Conservation (phyloP, 2,797 vertebrate species). For the Erpetoichthys calabaricus region DNA sequence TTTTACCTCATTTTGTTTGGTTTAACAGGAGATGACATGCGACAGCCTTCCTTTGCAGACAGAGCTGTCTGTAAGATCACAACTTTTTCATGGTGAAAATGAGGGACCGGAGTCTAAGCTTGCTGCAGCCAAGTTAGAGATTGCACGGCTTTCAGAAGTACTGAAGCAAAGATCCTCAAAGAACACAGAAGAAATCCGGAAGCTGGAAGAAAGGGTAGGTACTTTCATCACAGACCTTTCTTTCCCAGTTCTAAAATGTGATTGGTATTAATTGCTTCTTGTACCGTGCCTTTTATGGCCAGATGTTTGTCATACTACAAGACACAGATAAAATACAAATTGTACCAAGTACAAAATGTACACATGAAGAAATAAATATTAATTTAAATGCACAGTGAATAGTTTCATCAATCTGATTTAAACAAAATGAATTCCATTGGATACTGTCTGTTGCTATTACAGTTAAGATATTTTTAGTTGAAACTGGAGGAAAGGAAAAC, state of each 20-base stretch:
- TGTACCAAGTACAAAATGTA: not conserved
- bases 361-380: too few species aligned
- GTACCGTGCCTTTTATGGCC: not conserved
- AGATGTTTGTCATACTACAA: not conserved
- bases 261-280: too few species aligned
- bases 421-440: too few species aligned
- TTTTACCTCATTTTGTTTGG: constrained; percentile 2
- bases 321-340: constrained; percentile 2
- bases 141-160: constrained; percentile 65
- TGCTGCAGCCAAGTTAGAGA: constrained; percentile 60
- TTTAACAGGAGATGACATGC: constrained; percentile 41
- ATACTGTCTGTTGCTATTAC: too few species aligned
- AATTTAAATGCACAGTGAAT: too few species aligned
- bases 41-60: constrained; percentile 38
- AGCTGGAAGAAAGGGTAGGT: constrained; percentile 85
- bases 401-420: too few species aligned
- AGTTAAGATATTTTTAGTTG: too few species aligned
- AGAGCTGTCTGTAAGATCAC: constrained; percentile 37
- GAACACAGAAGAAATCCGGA: constrained; percentile 74
- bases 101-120: constrained; percentile 64
- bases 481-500: too few species aligned
- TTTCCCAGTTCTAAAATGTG: too few species aligned
- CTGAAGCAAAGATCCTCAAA: constrained; percentile 71
- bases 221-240: not conserved
- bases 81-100: constrained; percentile 41